phyloP scores from a whole-genome alignment of 1,140 invertebrate species.

The Plectrocnemia conspersa region DNA sequence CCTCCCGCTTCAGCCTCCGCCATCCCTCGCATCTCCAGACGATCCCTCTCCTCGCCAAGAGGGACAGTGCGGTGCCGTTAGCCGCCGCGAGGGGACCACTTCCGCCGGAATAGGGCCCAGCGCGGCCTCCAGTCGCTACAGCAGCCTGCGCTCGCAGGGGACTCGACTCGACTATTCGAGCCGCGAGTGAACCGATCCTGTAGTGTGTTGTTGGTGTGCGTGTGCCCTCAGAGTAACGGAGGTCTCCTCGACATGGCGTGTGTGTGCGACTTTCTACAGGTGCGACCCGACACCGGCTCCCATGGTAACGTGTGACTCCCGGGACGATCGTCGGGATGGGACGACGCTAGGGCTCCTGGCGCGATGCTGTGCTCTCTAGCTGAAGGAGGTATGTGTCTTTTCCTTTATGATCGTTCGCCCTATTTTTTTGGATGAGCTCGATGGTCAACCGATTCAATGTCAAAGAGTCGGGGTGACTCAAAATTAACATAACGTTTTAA shows the following conservation, averaged over 20 bases:
- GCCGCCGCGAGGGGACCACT: constrained; percentile 2
- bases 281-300: constrained; percentile 9
- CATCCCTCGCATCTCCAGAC: constrained; percentile 31
- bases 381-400: too few relatives aligned
- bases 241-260: constrained; percentile 12
- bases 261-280: constrained; percentile 27
- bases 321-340: neutral
- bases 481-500: too few relatives aligned
- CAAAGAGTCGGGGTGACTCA: too few relatives aligned
- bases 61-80: constrained; percentile 17
- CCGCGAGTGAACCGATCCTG: neutral
- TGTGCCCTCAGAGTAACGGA: neutral
- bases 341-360: neutral
- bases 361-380: neutral
- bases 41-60: neutral
- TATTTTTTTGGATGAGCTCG: too few relatives aligned
- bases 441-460: too few relatives aligned
- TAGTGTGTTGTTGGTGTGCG: neutral
- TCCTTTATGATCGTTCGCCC: too few relatives aligned
- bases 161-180: neutral
- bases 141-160: neutral
- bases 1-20: constrained; percentile 34
- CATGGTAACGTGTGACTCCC: neutral
- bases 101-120: neutral
- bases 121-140: neutral